Base-by-base conservation (phyloP, 2,888 invertebrate genomes). In the Eupelmus urozonus region DNA sequence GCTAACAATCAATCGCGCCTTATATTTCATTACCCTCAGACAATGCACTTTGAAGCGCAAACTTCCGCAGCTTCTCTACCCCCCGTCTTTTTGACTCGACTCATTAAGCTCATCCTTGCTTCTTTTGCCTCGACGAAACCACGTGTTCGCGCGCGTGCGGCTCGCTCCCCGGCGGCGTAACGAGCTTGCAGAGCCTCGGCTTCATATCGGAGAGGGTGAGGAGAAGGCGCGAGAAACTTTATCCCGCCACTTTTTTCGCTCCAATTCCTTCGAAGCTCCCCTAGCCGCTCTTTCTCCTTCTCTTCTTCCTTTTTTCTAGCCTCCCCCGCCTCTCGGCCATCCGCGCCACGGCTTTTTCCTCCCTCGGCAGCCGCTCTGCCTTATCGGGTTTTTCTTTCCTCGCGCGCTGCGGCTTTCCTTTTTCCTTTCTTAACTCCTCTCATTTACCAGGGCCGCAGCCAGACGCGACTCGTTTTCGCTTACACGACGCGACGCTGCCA, bases 141-240 rank as follows among this genome's bases (percentile, higher is more conserved):
- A 59, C 57, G 65, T 57, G 63, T 57, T 55, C 16, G 27, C 18
- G 16, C 29, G 27, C 20, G 49, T 42, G 72, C 27, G 9, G 9
- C 34, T n/a, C 3, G 34, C 3, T 34, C 34, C 34, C 34, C 9
- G 34, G 40, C 59, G 27, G 49, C 20, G 29, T 70, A 49, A 57
- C 42, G 20, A 62, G 51, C 53, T 5, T n/a, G 18, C 1, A 13
- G 49, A 60, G 55, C 7, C 53, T 25, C 65, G 65, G 57, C 65
- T 73, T 65, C 29, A 65, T 63, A 66, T 51, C 34, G 51, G 18
- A 25, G 25, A 63, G 76, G 75, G 73, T 51, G 76, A 57, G 13
- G 67, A 40, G 65, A 20, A 45, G 65, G 57, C 59, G 20, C 3
- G 60, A 69, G 72, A 80, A 82, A 81, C 79, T 81, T 80, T 80